These are phyloP conservation scores for Hipposideros armiger DNA, from an alignment of 2,113 vertebrate genomes.

Conservation along the genomic window DNA sequence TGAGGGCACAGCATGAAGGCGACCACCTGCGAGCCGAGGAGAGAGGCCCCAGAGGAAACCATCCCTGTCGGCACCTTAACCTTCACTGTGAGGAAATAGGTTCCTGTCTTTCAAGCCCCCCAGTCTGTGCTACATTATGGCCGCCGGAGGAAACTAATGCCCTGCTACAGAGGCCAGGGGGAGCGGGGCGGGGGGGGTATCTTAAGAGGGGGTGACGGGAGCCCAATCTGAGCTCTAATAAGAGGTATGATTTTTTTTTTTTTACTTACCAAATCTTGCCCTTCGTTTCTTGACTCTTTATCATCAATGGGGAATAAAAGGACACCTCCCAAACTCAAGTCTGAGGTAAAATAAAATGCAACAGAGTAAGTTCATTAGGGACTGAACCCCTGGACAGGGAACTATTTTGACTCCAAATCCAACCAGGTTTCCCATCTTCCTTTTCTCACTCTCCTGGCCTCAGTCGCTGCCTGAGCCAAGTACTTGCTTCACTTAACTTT, in stretches of 20 bases:
- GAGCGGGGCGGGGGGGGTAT: background rate
- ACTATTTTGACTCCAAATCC: background rate
- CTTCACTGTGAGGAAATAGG: background rate
- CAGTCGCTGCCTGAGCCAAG: background rate
- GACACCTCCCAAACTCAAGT: conserved; percentile 92
- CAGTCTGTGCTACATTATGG: too few relatives aligned
- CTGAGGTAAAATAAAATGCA: conserved; percentile 85
- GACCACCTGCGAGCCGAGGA: background rate
- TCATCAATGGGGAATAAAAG: conserved; percentile 95
- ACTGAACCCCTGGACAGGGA: background rate
- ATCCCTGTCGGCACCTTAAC: background rate
- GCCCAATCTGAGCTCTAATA: background rate
- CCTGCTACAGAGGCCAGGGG: background rate
- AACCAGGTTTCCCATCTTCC: too few relatives aligned
- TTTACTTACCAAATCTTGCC: conserved; percentile 92
- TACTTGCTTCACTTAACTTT: background rate
- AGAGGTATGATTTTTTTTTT: conserved; percentile 68
- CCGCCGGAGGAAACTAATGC: background rate
- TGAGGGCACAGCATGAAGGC: too few relatives aligned
- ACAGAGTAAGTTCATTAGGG: background rate
- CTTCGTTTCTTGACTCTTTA: conserved; percentile 91
- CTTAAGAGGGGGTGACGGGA: background rate
- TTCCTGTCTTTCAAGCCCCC: background rate
- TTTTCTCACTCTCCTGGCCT: background rate
- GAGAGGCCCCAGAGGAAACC: background rate